Conservation (phyloP, 2,888 invertebrate genomes). For the Hesperia comma region DNA sequence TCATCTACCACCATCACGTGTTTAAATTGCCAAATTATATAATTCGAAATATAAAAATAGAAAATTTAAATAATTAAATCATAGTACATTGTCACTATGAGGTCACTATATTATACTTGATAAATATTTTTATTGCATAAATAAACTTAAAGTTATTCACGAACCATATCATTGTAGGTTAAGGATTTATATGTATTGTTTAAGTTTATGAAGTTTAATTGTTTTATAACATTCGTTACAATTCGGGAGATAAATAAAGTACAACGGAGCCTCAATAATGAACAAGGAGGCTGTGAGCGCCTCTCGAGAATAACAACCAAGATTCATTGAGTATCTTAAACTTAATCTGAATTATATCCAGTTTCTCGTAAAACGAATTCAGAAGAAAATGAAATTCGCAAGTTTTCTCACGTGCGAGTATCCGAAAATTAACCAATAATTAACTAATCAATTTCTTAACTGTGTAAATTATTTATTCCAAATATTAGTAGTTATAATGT, state of each 20-base stretch:
- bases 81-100: constrained; percentile 21
- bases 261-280: constrained; percentile 14
- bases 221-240: constrained; percentile 21
- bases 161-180: constrained; percentile 74
- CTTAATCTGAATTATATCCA: constrained; percentile 23
- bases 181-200: constrained; percentile 48
- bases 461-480: constrained; percentile 25
- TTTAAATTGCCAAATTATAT: constrained; percentile 39
- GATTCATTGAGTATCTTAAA: constrained; percentile 36
- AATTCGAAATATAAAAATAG: constrained; percentile 15
- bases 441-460: constrained; percentile 2
- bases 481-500: constrained; percentile 38
- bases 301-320: constrained; percentile 26
- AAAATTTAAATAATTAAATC: constrained; percentile 1
- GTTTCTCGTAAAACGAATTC: constrained; percentile 23
- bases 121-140: constrained; percentile 26
- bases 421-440: constrained; percentile 13
- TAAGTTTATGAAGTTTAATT: constrained; percentile 41
- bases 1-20: constrained; percentile 27
- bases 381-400: constrained; percentile 22
- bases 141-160: constrained; percentile 50
- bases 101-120: background rate
- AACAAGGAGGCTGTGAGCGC: constrained; percentile 12
- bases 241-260: constrained; percentile 23
- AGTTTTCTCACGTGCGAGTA: background rate